These are phyloP conservation scores for Odontothrips loti DNA, from an alignment of 2,888 invertebrate species.

Conservation along the genomic window DNA sequence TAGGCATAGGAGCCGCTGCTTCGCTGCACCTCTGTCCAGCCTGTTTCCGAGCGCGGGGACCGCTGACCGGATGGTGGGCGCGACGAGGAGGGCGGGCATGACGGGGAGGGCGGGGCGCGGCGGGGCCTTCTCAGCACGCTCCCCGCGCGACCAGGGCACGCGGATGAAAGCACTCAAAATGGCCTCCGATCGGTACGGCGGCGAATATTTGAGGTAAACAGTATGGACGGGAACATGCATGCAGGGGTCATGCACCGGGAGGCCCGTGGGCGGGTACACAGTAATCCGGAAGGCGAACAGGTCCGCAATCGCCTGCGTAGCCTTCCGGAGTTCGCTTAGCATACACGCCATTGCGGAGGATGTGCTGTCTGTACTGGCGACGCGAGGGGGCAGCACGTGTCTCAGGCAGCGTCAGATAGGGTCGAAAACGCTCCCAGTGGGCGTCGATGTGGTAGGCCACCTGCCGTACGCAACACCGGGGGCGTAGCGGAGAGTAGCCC, in stretches of 20 bases:
- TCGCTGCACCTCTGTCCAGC: no score
- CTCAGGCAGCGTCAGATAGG: background rate
- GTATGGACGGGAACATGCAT: no score
- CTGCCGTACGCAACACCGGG: background rate
- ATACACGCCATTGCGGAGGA: background rate
- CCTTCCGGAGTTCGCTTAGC: background rate
- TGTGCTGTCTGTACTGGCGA: background rate
- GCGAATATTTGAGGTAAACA: background rate
- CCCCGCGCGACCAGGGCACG: background rate
- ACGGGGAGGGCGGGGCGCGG: no score
- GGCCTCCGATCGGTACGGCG: background rate
- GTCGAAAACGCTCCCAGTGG: background rate
- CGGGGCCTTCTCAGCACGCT: no score
- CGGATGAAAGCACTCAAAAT: background rate
- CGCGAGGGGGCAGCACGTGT: background rate
- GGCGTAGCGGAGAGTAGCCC: background rate
- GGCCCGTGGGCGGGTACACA: background rate
- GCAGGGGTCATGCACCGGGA: background rate
- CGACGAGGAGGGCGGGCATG: no score
- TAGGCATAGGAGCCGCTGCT: no score
- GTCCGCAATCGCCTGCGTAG: background rate
- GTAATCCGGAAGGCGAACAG: no score
- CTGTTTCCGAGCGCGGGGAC: no score
- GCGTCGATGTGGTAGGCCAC: background rate
- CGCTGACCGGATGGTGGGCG: no score